Evolutionary conservation across 2,113 vertebrate genomes (phyloP).

Genomic region (Laticauda laticaudata): DNA sequence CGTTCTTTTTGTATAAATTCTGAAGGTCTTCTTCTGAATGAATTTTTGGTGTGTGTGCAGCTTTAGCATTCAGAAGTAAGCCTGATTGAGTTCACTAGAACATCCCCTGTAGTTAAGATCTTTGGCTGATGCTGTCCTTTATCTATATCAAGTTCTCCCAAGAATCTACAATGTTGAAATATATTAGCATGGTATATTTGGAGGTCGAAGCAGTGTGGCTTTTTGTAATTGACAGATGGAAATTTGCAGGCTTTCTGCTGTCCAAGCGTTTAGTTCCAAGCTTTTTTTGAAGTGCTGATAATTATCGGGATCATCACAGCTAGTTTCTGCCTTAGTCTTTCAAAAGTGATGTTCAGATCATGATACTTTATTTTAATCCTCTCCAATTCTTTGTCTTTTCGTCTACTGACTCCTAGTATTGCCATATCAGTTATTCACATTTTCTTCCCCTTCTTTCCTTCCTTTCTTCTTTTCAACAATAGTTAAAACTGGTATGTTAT

Average conservation of each 20-base stretch:
- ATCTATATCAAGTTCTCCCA: neutral
- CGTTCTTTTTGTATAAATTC: neutral
- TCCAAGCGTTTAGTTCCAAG: neutral
- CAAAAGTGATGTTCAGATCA: too few relatives aligned
- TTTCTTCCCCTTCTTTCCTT: too few relatives aligned
- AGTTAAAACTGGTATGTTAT: neutral
- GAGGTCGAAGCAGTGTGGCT: neutral
- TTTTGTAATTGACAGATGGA: neutral
- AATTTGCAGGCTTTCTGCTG: neutral
- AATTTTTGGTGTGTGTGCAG: neutral
- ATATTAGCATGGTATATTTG: neutral
- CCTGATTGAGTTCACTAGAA: neutral
- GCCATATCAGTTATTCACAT: too few relatives aligned
- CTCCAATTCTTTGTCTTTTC: too few relatives aligned
- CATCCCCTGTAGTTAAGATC: neutral
- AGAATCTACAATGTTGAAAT: neutral
- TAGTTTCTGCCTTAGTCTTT: neutral
- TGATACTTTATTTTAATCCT: too few relatives aligned
- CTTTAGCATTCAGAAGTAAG: neutral
- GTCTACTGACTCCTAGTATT: too few relatives aligned
- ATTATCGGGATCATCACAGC: neutral
- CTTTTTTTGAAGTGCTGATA: neutral
- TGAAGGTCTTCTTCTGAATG: neutral
- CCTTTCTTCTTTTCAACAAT: neutral
- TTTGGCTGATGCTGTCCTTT: neutral